Conservation (phyloP, 1,140 invertebrate species). For the Pseudomyrmex cubaensis region DNA sequence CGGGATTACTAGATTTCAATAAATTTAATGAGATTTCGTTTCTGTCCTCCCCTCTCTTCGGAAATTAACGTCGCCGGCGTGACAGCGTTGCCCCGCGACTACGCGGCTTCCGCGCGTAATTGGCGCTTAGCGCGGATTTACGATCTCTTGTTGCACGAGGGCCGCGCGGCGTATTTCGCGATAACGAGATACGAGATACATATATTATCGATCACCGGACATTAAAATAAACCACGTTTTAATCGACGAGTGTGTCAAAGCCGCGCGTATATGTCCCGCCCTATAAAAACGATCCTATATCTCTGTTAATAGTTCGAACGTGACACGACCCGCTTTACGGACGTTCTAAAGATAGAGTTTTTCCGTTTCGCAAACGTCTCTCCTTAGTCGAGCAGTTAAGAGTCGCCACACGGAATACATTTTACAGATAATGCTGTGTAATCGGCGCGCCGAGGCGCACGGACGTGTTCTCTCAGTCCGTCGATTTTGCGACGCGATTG, state of each 20-base stretch:
- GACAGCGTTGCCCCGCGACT: conserved; percentile 5
- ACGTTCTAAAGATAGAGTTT: conserved; percentile 20
- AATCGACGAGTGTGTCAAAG: conserved; percentile 2
- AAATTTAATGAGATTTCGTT: conserved; percentile 57
- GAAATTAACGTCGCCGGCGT: neutral
- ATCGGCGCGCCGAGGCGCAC: conserved; percentile 27
- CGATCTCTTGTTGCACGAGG: conserved; percentile 16
- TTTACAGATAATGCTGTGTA: conserved; percentile 38
- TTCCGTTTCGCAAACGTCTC: conserved; percentile 42
- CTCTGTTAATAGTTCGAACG: conserved; percentile 33
- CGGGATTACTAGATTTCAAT: conserved; percentile 54
- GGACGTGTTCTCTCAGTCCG: conserved; percentile 50
- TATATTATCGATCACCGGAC: conserved; percentile 17
- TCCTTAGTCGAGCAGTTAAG: conserved; percentile 41
- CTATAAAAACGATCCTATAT: conserved; percentile 13
- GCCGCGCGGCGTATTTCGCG: neutral
- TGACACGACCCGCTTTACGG: conserved; percentile 33
- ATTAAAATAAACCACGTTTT: conserved; percentile 18
- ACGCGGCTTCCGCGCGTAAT: conserved; percentile 7
- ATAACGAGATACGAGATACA: conserved; percentile 5
- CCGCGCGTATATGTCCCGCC: neutral
- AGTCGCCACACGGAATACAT: conserved; percentile 24
- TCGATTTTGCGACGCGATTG: conserved; percentile 70
- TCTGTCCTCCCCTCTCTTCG: neutral
- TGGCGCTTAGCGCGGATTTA: conserved; percentile 16